phyloP scores from a whole-genome alignment of 2,797 vertebrate genomes.

The Ceryle rudis region DNA sequence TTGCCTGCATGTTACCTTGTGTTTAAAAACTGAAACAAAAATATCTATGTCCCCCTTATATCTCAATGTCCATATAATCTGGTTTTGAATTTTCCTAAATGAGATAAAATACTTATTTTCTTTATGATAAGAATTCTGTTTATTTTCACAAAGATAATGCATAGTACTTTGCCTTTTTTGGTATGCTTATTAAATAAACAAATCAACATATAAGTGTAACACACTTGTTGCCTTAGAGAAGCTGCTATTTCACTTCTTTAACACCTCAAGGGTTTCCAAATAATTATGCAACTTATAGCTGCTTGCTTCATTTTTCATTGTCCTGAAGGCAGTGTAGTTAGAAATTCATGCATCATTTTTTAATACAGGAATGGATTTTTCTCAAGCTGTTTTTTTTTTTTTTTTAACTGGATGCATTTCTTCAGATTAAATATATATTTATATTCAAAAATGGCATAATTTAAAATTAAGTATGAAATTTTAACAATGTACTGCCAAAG shows the following conservation, averaged over 20 bases:
- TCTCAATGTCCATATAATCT: background rate
- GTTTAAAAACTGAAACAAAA: background rate
- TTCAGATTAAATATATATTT: background rate
- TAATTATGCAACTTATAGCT: background rate
- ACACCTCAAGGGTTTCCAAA: background rate
- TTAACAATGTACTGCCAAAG: background rate
- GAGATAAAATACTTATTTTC: background rate
- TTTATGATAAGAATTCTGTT: background rate
- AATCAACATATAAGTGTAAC: background rate
- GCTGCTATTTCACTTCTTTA: background rate
- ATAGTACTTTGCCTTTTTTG: background rate
- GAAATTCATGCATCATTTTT: background rate
- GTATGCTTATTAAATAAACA: background rate
- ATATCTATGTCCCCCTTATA: background rate
- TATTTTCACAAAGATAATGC: background rate
- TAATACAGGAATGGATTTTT: background rate
- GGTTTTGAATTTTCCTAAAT: background rate
- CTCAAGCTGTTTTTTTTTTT: background rate
- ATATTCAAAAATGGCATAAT: background rate
- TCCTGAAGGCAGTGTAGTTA: background rate
- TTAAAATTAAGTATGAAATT: background rate
- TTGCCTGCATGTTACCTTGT: background rate
- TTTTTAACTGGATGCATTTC: background rate
- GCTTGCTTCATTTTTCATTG: background rate
- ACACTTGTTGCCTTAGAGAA: background rate